phyloP scores from a whole-genome alignment of 2,113 vertebrate species.

The Sitta europaea region DNA sequence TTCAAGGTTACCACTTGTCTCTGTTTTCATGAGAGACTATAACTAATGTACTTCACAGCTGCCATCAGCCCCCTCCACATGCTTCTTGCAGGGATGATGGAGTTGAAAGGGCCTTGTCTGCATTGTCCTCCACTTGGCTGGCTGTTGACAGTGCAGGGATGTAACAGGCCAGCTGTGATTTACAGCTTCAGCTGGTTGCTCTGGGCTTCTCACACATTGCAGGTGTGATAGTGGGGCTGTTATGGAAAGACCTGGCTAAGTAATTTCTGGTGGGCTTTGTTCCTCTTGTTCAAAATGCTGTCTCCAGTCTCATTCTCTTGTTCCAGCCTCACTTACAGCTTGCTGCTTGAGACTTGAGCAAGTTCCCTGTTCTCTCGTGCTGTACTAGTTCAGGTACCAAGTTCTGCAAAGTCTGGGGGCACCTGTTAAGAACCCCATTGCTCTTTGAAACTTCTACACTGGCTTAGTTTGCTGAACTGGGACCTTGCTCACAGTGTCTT shows the following conservation, averaged over 20 bases:
- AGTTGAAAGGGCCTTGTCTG: background rate
- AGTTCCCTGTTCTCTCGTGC: background rate
- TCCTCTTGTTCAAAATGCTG: background rate
- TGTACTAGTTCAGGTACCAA: background rate
- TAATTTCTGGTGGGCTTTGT: background rate
- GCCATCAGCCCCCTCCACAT: background rate
- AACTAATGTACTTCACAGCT: background rate
- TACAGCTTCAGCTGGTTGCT: background rate
- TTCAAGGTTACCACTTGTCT: background rate
- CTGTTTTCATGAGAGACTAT: background rate
- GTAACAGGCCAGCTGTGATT: background rate
- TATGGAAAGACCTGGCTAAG: background rate
- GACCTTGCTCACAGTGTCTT: background rate
- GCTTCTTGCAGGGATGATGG: background rate
- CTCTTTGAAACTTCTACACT: background rate
- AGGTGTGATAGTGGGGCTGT: background rate
- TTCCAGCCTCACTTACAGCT: fast-evolving
- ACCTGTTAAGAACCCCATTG: background rate
- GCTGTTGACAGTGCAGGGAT: background rate
- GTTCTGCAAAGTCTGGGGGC: background rate
- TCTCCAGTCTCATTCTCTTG: background rate
- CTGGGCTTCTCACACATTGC: background rate
- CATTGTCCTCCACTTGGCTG: background rate
- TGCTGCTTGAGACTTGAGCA: fast-evolving
- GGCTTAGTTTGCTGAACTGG: background rate